Evolutionary conservation across 1,140 invertebrate genomes (phyloP).

Genomic region (Mylabris phalerata): DNA sequence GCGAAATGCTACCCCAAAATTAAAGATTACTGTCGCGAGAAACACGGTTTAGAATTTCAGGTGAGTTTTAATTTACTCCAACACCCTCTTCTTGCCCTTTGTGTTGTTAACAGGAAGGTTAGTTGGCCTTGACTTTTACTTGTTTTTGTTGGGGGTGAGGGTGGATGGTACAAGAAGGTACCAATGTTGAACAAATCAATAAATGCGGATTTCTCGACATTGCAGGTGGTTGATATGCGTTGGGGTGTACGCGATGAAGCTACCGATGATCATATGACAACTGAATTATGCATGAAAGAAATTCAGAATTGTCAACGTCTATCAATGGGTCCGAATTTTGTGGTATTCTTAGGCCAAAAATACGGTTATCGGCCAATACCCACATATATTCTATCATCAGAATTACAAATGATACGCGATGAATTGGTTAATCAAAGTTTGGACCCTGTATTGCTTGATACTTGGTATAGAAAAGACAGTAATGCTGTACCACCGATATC

Average conservation of each 20-base stretch:
- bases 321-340: constrained; percentile 97
- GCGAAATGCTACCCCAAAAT: constrained; percentile 95
- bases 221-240: constrained; percentile 94
- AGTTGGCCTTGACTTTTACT: not conserved
- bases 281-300: constrained; percentile 95
- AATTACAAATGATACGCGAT: constrained; percentile 81
- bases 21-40: constrained; percentile 95
- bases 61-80: constrained; percentile 45
- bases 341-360: constrained; percentile 96
- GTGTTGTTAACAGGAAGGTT: not conserved
- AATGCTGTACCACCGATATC: constrained; percentile 92
- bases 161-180: constrained; percentile 22
- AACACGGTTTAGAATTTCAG: constrained; percentile 98
- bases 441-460: constrained; percentile 79
- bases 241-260: constrained; percentile 96
- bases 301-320: constrained; percentile 95
- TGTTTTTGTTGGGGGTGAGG: constrained; percentile 11
- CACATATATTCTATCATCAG: constrained; percentile 87
- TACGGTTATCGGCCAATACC: constrained; percentile 97
- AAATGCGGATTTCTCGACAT: not conserved
- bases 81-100: too few relatives aligned
- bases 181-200: constrained; percentile 16
- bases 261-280: constrained; percentile 98
- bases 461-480: constrained; percentile 94
- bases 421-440: constrained; percentile 70